Percentiles rank a stretch among this genome's conserved stretches.
These are phyloP conservation scores for Parus major DNA, from an alignment of 2,113 vertebrate species.

Conservation along the genomic window DNA sequence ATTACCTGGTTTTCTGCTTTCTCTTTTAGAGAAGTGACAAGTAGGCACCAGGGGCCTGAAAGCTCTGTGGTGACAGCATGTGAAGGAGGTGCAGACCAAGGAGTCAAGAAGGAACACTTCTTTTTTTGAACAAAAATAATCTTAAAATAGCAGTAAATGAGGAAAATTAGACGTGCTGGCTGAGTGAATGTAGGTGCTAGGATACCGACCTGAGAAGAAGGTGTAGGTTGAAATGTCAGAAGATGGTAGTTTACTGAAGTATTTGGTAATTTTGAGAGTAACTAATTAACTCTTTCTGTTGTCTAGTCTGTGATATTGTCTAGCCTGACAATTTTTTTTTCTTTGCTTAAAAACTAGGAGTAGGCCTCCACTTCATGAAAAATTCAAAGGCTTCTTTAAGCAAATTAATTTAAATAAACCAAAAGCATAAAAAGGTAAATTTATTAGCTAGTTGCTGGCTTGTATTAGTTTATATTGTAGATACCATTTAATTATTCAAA, in stretches of 20 bases:
- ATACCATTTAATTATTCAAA: background rate
- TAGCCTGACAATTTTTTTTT: background rate
- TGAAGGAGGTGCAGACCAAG: background rate
- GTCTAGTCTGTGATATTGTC: background rate
- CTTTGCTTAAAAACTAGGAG: background rate
- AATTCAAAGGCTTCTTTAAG: background rate
- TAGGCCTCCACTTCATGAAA: background rate
- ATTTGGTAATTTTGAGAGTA: background rate
- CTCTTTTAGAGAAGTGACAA: background rate
- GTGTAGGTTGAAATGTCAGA: background rate
- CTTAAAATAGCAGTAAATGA: background rate
- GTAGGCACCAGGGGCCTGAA: no score
- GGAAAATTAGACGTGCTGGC: fast-evolving
- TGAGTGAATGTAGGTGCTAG: background rate
- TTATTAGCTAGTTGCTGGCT: background rate
- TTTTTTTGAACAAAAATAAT: background rate
- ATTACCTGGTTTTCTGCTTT: fast-evolving
- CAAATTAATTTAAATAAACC: background rate
- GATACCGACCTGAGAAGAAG: background rate
- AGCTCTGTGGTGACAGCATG: background rate
- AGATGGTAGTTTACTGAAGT: background rate
- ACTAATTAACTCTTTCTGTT: background rate
- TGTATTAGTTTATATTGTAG: background rate
- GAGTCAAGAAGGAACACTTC: background rate
- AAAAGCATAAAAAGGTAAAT: background rate